phyloP scores from a whole-genome alignment of 2,113 vertebrate species.

The Hippocampus guttulatus region DNA sequence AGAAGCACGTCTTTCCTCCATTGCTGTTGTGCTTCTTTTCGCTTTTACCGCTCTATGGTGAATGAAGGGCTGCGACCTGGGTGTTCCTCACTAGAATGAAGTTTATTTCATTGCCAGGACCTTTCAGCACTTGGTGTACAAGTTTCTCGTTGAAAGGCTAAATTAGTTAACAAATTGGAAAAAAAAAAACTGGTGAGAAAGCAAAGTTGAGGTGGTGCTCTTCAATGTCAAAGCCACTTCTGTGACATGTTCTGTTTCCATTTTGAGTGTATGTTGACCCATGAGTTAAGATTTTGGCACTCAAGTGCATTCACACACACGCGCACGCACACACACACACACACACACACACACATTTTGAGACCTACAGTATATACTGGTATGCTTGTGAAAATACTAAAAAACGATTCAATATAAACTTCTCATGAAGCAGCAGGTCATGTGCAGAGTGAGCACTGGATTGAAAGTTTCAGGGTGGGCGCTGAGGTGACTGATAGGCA shows the following conservation, averaged over 20 bases:
- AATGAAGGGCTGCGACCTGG: conserved; percentile 18
- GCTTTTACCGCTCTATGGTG: neutral
- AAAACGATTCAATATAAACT: conserved; percentile 48
- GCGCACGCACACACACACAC: neutral
- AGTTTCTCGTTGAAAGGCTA: neutral
- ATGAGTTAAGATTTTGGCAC: conserved; percentile 17
- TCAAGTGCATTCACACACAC: too few relatives aligned
- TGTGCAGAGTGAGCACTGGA: conserved; percentile 42
- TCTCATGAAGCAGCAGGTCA: conserved; percentile 50
- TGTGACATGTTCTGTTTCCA: conserved; percentile 1
- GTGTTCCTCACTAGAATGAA: conserved; percentile 4
- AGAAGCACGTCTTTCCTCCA: conserved; percentile 11
- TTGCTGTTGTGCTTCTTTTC: conserved; percentile 11
- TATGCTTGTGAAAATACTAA: conserved; percentile 40
- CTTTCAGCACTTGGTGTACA: conserved; percentile 1
- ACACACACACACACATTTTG: neutral
- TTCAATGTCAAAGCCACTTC: neutral
- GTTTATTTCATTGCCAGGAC: conserved; percentile 11
- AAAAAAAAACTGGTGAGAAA: neutral
- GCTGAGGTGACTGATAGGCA: conserved; percentile 50
- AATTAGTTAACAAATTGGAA: neutral
- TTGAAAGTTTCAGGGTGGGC: conserved; percentile 50
- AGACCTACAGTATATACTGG: conserved; percentile 8
- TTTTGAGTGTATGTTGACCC: conserved; percentile 1
- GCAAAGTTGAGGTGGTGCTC: neutral